Evolutionary conservation across 2,113 vertebrate species (phyloP).

Genomic region (Macrotus californicus): DNA sequence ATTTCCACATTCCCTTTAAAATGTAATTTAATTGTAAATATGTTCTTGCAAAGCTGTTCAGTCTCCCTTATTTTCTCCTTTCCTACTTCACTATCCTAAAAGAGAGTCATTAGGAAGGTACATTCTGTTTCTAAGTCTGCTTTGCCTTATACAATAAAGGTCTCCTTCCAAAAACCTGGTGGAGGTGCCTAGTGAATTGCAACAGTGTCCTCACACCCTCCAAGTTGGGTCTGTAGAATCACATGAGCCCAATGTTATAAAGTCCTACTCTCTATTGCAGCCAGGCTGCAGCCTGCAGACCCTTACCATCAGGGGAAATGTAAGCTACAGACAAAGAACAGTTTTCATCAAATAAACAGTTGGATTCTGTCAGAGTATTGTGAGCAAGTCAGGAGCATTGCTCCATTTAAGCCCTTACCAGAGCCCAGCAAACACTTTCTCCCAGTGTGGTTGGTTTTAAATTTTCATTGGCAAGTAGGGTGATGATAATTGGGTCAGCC

Average conservation of each 20-base stretch:
- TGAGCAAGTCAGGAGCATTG: constrained; percentile 33
- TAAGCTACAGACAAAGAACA: constrained; percentile 17
- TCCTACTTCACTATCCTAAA: constrained; percentile 13
- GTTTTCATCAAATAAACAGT: constrained; percentile 52
- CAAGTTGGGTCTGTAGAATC: neutral
- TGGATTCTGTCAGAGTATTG: constrained; percentile 25
- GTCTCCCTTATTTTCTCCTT: constrained; percentile 38
- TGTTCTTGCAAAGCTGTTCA: constrained; percentile 34
- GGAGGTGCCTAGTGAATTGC: neutral
- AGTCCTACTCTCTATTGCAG: neutral
- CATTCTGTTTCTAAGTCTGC: constrained; percentile 48
- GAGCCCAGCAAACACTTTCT: constrained; percentile 43
- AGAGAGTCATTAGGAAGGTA: constrained; percentile 45
- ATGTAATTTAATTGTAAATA: constrained; percentile 66
- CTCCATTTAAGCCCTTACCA: constrained; percentile 57
- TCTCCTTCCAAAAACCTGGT: neutral
- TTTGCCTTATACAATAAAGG: constrained; percentile 11
- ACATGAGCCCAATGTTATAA: neutral
- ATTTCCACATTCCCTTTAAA: constrained; percentile 46
- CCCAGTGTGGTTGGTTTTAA: constrained; percentile 16
- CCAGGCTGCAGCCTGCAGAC: neutral
- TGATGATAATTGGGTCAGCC: constrained; percentile 1
- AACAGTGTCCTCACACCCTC: neutral
- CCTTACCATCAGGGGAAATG: neutral
- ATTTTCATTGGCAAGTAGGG: constrained; percentile 24